phyloP scores from a whole-genome alignment of 1,140 invertebrate species.

The Papilio dardanus region DNA sequence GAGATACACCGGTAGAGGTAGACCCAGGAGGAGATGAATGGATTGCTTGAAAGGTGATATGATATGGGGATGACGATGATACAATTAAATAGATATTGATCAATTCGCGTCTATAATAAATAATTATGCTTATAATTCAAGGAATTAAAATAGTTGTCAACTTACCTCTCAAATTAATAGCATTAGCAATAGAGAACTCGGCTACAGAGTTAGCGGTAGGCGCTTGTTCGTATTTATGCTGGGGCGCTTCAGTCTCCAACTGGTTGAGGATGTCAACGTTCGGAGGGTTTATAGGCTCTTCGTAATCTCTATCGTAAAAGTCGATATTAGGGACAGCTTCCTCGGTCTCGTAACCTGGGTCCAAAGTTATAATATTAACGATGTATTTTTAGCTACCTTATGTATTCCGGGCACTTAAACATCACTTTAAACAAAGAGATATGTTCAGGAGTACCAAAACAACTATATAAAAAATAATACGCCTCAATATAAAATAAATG shows the following conservation, averaged over 20 bases:
- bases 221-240: constrained; percentile 53
- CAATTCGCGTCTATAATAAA: too few relatives aligned
- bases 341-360: constrained; percentile 57
- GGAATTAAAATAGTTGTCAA: not conserved
- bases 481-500: too few relatives aligned
- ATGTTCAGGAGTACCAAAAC: too few relatives aligned
- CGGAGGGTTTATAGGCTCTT: constrained; percentile 52
- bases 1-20: too few relatives aligned
- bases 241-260: constrained; percentile 47
- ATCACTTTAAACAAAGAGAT: too few relatives aligned
- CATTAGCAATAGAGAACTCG: constrained; percentile 68
- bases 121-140: not conserved
- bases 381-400: not conserved
- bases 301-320: constrained; percentile 61
- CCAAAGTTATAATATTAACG: constrained; percentile 31
- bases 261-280: constrained; percentile 50
- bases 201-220: constrained; percentile 62
- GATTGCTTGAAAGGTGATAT: too few relatives aligned
- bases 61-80: too few relatives aligned
- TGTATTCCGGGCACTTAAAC: too few relatives aligned
- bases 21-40: too few relatives aligned
- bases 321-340: constrained; percentile 53
- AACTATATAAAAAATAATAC: too few relatives aligned
- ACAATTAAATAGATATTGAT: not conserved
- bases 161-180: constrained; percentile 74